A percentile compares a stretch with the other conserved stretches of the same genome.
These are phyloP conservation scores for Dermatemys mawii DNA, from an alignment of 2,113 vertebrate species.

Conservation along the genomic window DNA sequence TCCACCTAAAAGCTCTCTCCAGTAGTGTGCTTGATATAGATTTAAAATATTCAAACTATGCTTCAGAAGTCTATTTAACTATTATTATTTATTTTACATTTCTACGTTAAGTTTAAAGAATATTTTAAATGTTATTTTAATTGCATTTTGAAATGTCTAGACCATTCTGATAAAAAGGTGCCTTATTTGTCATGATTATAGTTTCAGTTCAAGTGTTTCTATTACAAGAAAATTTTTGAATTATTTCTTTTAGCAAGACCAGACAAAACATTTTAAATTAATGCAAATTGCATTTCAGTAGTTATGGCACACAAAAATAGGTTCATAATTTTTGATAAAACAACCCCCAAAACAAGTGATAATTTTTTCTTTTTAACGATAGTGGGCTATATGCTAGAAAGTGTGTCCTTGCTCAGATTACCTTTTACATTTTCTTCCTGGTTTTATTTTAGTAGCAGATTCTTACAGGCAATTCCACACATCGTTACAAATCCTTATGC, in stretches of 20 bases:
- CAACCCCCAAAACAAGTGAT: not conserved
- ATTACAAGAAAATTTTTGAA: not conserved
- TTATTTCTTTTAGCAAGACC: not conserved
- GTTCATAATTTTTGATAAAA: not conserved
- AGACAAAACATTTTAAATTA: not conserved
- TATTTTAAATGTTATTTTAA: not conserved
- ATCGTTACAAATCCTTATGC: conserved; percentile 43
- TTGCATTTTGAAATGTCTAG: not conserved
- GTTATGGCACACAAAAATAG: not conserved
- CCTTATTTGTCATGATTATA: not conserved
- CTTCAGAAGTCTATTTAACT: conserved; percentile 17
- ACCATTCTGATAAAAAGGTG: not conserved
- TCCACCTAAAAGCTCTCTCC: not conserved
- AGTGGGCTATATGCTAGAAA: not conserved
- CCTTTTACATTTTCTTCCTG: not conserved
- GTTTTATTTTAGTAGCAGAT: conserved; percentile 53
- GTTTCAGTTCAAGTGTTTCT: not conserved
- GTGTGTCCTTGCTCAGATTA: conserved; percentile 9
- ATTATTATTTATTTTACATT: not conserved
- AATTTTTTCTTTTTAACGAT: not conserved
- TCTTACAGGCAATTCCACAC: conserved; percentile 6
- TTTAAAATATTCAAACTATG: not conserved
- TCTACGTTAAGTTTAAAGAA: not conserved
- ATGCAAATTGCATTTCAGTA: not conserved
- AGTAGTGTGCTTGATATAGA: not conserved